Evolutionary conservation across 2,797 vertebrate genomes (phyloP), one percentile per base, ranked within the genome.

Genomic region (Melanotaenia nigrans): DNA sequence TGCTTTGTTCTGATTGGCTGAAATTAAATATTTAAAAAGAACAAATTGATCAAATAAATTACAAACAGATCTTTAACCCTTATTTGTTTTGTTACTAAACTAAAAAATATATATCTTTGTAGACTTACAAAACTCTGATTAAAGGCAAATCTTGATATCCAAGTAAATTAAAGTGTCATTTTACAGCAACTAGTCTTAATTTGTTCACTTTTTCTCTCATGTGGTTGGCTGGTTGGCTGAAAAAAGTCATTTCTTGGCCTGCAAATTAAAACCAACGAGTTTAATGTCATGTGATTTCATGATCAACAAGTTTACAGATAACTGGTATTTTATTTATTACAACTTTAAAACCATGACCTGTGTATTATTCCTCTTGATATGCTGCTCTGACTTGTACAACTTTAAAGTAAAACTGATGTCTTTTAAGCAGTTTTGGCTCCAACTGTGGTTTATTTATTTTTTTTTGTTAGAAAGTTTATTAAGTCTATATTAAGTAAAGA

Each of bases 241-340:
- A 28, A 20, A 51, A 69, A 58, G n/a, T 62, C 4, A 13, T 76
- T 80, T 87, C 72, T 59, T 3, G 16, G 56, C 74, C 74, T 49
- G 20, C 32, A 16, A 73, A 66, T n/a, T 42, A 56, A 78, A 85
- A 75, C 38, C 71, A 56, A 75, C 47, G 61, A 68, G 67, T 85
- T 78, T 54, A 51, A 55, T 55, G 82, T 79, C 72, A 75, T 85
- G 83, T 77, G 24, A 40, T 71, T 78, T 86, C 76, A 78, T 83
- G 75, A 85, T 82, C 66, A 88, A 80, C 62, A 83, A 62, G 89
- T 93, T 93, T 92, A 93, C 91, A 90, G 60, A 42, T 73, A 61
- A 83, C 54, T 72, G 64, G 83, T 89, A 79, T 88, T 88, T 90
- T 79, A 82, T 90, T 89, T 84, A 85, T 89, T 81, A 54, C 57